Percentiles rank a stretch among this genome's conserved stretches.
Conservation (phyloP, 2,888 invertebrate species). For the Cryptus viduatorius region DNA sequence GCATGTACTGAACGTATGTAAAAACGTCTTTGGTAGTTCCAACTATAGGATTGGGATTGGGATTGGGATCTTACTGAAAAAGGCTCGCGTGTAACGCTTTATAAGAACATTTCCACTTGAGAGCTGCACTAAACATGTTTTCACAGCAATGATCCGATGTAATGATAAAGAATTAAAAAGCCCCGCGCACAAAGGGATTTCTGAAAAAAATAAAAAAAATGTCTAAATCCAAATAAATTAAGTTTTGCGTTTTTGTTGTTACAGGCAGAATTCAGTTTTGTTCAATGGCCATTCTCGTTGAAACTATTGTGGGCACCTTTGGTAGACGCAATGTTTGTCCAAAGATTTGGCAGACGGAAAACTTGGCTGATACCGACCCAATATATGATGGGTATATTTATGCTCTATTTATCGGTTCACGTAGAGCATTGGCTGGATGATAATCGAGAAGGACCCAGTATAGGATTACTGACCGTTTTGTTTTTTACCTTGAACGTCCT, state of each 20-base stretch:
- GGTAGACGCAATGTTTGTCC: constrained; percentile 96
- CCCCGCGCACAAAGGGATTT: no score
- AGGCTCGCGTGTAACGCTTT: no score
- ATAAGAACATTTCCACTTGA: no score
- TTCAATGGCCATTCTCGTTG: constrained; percentile 95
- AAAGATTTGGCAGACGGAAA: constrained; percentile 95
- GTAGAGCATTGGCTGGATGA: constrained; percentile 93
- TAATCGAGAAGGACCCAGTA: constrained; percentile 88
- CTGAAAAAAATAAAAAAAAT: no score
- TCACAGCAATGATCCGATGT: no score
- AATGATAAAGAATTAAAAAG: no score
- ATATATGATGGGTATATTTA: constrained; percentile 95
- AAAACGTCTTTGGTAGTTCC: no score
- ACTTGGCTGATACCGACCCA: constrained; percentile 98
- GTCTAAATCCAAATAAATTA: no score
- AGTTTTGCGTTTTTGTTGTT: background rate
- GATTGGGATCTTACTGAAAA: no score
- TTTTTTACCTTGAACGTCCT: constrained; percentile 98
- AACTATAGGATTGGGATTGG: no score
- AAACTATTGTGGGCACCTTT: constrained; percentile 99
- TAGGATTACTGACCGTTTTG: constrained; percentile 91
- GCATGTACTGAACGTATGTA: no score
- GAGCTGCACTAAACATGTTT: no score
- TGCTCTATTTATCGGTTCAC: constrained; percentile 93
- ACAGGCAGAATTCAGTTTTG: constrained; percentile 96